These are phyloP conservation scores for Cheilinus undulatus DNA, from an alignment of 2,113 vertebrate genomes.

Conservation along the genomic window DNA sequence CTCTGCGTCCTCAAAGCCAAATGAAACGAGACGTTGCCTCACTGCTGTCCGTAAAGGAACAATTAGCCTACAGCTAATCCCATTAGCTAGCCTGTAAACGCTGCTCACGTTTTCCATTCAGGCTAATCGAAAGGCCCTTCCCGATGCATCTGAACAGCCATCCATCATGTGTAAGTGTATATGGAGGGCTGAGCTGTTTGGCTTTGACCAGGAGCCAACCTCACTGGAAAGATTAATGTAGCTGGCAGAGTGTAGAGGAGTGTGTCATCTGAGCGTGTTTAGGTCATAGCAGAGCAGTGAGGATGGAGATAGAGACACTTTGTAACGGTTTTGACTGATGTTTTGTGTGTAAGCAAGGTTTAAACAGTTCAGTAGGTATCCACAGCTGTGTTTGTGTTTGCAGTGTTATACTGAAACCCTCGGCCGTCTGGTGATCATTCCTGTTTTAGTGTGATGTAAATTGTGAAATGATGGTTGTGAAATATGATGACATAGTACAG, in stretches of 20 bases:
- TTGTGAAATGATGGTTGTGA: too few species aligned
- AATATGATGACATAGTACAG: background rate
- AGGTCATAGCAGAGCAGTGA: constrained; percentile 61
- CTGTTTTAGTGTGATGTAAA: too few species aligned
- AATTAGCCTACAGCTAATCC: constrained; percentile 82
- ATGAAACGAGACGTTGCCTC: constrained; percentile 81
- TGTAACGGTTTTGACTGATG: constrained; percentile 30
- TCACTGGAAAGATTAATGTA: constrained; percentile 74
- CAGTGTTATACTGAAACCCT: constrained; percentile 2
- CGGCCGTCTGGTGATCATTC: background rate
- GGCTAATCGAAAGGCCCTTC: constrained; percentile 74
- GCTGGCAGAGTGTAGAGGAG: constrained; percentile 65
- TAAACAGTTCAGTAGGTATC: background rate
- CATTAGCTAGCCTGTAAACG: constrained; percentile 77
- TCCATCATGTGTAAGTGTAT: constrained; percentile 77
- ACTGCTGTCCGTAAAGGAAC: constrained; percentile 73
- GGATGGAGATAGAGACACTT: constrained; percentile 58
- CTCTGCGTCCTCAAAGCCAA: constrained; percentile 66
- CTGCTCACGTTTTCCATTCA: constrained; percentile 78
- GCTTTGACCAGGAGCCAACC: constrained; percentile 67
- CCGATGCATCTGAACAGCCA: constrained; percentile 66
- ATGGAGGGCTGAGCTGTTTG: constrained; percentile 62
- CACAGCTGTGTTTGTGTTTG: constrained; percentile 19
- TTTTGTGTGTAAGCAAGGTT: constrained; percentile 17
- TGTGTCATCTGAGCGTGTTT: constrained; percentile 71